Evolutionary conservation across 2,888 invertebrate genomes (phyloP).

Genomic region (Eueremaeus valkanovi): DNA sequence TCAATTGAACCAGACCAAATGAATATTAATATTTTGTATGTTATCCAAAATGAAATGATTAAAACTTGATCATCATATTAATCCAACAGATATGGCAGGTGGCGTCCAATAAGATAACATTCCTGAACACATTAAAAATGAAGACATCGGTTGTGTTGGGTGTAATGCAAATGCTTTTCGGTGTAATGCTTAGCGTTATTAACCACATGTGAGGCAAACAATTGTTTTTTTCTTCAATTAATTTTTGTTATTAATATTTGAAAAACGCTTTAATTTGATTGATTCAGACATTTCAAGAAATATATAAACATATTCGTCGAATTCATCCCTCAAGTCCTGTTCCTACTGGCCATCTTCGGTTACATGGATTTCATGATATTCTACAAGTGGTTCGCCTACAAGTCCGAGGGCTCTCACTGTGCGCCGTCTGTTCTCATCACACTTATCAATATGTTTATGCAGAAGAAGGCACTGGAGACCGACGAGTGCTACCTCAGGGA

Average conservation of each 20-base stretch:
- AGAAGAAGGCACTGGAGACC: conserved; percentile 59
- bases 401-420: conserved; percentile 58
- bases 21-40: no score
- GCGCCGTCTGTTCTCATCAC: conserved; percentile 96
- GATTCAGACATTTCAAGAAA: conserved; percentile 61
- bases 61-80: background rate
- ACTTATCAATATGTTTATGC: conserved; percentile 97
- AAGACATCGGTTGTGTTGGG: conserved; percentile 83
- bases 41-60: no score
- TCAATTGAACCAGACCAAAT: no score
- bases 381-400: conserved; percentile 81
- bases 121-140: conserved; percentile 94
- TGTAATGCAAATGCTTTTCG: conserved; percentile 94
- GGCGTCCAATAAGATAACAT: conserved; percentile 80
- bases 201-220: conserved; percentile 51
- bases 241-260: conserved; percentile 20
- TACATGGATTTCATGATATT: conserved; percentile 93
- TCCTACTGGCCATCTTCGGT: conserved; percentile 83
- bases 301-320: conserved; percentile 77
- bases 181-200: conserved; percentile 68
- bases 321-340: conserved; percentile 92
- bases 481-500: conserved; percentile 45
- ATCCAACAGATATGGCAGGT: conserved; percentile 61
- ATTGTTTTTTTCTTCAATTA: background rate
- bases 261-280: no score